Evolutionary conservation across 2,888 invertebrate genomes (phyloP).

Genomic region (Leucoptera coffeella): DNA sequence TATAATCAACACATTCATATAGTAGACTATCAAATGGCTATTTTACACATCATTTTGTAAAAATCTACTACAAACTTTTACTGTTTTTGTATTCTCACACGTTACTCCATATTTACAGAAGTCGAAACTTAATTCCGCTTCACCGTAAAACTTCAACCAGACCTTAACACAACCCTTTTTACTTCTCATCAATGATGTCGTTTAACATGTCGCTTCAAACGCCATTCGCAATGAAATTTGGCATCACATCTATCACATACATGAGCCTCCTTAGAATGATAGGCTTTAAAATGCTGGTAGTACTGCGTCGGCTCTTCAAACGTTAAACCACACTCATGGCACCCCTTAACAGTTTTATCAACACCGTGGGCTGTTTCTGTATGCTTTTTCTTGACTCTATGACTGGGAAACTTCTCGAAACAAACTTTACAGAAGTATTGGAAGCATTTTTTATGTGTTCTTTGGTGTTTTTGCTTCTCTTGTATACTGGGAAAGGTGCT

Average conservation of each 20-base stretch:
- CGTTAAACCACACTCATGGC: constrained; percentile 7
- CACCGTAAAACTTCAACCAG: no score
- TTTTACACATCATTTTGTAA: no score
- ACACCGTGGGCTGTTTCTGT: constrained; percentile 7
- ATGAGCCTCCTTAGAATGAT: constrained; percentile 8
- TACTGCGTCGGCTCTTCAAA: constrained; percentile 7
- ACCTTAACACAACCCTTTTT: no score
- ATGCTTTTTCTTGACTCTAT: constrained; percentile 8
- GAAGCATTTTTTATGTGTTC: constrained; percentile 17
- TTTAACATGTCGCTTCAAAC: constrained; percentile 8
- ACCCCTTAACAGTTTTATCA: constrained; percentile 4
- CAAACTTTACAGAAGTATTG: constrained; percentile 7
- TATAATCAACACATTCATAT: no score
- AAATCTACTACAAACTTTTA: no score
- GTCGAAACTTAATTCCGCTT: no score
- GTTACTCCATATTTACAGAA: no score
- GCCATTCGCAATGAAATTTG: constrained; percentile 7
- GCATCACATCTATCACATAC: constrained; percentile 9
- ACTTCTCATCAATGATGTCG: background rate
- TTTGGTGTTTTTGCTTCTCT: constrained; percentile 28
- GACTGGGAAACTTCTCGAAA: constrained; percentile 8
- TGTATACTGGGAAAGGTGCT: constrained; percentile 34
- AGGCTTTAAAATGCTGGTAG: constrained; percentile 9
- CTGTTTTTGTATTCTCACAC: no score
- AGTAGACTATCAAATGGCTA: no score